Base-by-base conservation (phyloP, 2,113 vertebrate species). In the Clarias batrachus region DNA sequence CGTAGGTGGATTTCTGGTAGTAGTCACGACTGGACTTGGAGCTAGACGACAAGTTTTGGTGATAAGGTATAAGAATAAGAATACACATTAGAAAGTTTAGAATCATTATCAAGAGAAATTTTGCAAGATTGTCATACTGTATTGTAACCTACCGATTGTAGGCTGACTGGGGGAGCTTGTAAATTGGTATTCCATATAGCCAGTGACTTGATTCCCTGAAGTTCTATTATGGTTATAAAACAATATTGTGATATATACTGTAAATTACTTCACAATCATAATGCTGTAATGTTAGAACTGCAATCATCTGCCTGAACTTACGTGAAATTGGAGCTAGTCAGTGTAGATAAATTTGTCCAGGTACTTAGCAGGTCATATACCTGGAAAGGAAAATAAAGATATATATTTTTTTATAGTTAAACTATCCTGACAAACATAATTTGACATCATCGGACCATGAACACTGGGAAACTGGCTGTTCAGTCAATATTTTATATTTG, bases 361-460 rank as follows among this genome's bases (percentile, higher is more conserved):
- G 4, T 23, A 25, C 82, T 87, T 59, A 87, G 73, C 59, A 87
- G 81, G 68, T 60, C 70, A 48, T 83, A 83, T n/a, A 87, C 81
- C 86, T 87, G 81, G 14, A 25, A n/a, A 83, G 8, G 48, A 52
- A 16, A 54, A 2, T 30, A 21, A n/a, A 19, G 21, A 65, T 11
- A 37, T 10, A 79, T 30, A 21, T 37, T 37, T 37, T 37, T 33
- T 59, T 1, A 33, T 48, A 48, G 48, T 48, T 48, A 48, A 48
- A 21, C 3, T 21, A 3, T 3, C 0, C 8, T 79, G n/a, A 79
- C 0, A 56, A 76, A 77, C 8, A 6, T n/a, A 16, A 16, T n/a
- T n/a, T 11, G 0, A 52, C 23, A 77, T 25, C 4, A 27, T 56
- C 52, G 6, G 11, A 1, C 16, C 56, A 17, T 2, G 13, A 10